A percentile compares a stretch with the other conserved stretches of the same genome.
phyloP scores from a whole-genome alignment of 2,797 vertebrate species.

The Diglossa cyanea region DNA sequence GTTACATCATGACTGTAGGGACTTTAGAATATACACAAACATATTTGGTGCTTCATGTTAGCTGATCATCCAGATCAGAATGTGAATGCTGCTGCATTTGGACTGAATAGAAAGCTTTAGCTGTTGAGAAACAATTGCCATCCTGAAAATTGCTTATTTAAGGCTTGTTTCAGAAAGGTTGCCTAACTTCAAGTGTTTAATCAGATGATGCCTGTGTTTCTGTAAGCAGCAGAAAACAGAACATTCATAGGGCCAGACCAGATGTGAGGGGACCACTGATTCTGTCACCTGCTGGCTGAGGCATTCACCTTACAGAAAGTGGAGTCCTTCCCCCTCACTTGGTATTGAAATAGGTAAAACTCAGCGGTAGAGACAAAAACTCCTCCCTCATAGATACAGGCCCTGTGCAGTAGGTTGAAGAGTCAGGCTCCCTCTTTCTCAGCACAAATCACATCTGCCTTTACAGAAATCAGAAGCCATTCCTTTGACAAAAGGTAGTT shows the following conservation, averaged over 20 bases:
- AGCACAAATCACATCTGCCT: not conserved
- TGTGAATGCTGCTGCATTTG: not conserved
- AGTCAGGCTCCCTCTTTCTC: not conserved
- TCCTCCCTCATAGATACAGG: fast-evolving
- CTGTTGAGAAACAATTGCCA: not conserved
- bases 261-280: not conserved
- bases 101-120: not conserved
- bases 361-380: not conserved
- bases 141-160: not conserved
- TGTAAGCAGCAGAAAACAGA: not conserved
- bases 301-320: not conserved
- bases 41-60: not conserved
- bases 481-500: not conserved
- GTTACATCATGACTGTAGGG: not conserved
- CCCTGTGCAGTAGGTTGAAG: not conserved
- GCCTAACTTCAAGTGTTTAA: not conserved
- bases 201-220: not conserved
- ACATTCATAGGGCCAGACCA: not conserved
- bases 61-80: not conserved
- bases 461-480: not conserved
- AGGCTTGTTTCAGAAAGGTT: not conserved
- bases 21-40: not conserved
- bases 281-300: not conserved
- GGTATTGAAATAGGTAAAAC: not conserved
- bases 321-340: not conserved